Evolutionary conservation across 2,888 invertebrate genomes (phyloP).

Genomic region (Abrostola triplasia): DNA sequence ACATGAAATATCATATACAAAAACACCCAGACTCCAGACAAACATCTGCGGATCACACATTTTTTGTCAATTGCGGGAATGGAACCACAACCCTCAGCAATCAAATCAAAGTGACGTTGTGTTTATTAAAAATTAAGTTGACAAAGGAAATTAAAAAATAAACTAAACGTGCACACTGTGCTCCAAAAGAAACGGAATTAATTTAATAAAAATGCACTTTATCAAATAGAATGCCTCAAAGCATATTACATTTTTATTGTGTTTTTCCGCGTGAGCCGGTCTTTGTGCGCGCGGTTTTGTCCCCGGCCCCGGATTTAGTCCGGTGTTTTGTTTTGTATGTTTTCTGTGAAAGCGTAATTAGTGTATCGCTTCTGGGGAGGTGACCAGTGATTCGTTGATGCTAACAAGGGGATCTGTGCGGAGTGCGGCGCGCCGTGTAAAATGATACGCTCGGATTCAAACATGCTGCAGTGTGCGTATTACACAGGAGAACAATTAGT

Average conservation of each 20-base stretch:
- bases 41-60: no score
- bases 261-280: not conserved
- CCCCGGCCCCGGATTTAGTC: not conserved
- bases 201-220: constrained; percentile 29
- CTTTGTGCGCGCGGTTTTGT: constrained; percentile 4
- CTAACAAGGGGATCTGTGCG: constrained; percentile 13
- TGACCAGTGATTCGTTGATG: constrained; percentile 19
- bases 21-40: no score
- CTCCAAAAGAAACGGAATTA: constrained; percentile 3
- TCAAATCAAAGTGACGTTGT: no score
- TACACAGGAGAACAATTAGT: not conserved
- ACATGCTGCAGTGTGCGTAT: constrained; percentile 20
- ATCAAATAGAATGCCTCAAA: not conserved
- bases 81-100: no score
- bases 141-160: constrained; percentile 2
- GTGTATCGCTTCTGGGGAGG: constrained; percentile 11
- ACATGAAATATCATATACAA: no score
- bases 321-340: constrained; percentile 4
- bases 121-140: not conserved
- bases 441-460: constrained; percentile 3
- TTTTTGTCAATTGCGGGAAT: no score
- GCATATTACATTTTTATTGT: constrained; percentile 2
- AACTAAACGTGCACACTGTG: constrained; percentile 3
- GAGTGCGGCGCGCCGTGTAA: not conserved
- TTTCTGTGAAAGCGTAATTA: constrained; percentile 14